Evolutionary conservation across 2,113 vertebrate genomes (phyloP).

Genomic region (Petrocephalus microphthalmus): DNA sequence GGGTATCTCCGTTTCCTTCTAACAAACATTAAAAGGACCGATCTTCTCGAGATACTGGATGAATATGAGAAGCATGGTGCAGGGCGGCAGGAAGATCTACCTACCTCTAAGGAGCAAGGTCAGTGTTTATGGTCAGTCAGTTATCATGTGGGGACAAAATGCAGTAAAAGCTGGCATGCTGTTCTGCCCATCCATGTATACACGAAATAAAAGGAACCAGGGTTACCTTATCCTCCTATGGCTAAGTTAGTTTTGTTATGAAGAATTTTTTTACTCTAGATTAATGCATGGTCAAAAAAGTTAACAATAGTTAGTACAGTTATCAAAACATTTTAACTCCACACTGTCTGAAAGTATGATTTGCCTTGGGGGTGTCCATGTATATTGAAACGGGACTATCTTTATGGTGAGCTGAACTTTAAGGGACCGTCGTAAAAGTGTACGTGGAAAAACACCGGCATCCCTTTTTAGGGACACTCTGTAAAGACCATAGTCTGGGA

Average conservation of each 20-base stretch:
- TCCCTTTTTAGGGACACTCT: background rate
- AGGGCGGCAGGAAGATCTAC: rapidly evolving
- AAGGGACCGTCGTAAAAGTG: background rate
- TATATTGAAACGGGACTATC: background rate
- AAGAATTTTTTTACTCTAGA: background rate
- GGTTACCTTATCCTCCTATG: background rate
- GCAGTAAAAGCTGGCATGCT: background rate
- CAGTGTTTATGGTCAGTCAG: background rate
- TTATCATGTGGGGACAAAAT: background rate
- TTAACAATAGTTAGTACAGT: background rate
- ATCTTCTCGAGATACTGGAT: constrained; percentile 37
- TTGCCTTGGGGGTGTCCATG: background rate
- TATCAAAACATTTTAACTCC: background rate
- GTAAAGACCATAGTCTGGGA: background rate
- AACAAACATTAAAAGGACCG: background rate
- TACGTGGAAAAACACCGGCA: background rate
- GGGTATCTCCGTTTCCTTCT: constrained; percentile 26
- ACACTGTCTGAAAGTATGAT: background rate
- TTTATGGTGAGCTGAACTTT: background rate
- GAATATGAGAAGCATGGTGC: constrained; percentile 14
- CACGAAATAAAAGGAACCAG: background rate
- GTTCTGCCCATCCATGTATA: background rate
- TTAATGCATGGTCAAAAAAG: background rate
- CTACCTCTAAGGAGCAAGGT: constrained; percentile 53
- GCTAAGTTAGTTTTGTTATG: background rate